Percentiles rank a stretch among this genome's conserved stretches.
Evolutionary conservation across 2,797 vertebrate species (phyloP).

Genomic region (Diglossa cyanea): DNA sequence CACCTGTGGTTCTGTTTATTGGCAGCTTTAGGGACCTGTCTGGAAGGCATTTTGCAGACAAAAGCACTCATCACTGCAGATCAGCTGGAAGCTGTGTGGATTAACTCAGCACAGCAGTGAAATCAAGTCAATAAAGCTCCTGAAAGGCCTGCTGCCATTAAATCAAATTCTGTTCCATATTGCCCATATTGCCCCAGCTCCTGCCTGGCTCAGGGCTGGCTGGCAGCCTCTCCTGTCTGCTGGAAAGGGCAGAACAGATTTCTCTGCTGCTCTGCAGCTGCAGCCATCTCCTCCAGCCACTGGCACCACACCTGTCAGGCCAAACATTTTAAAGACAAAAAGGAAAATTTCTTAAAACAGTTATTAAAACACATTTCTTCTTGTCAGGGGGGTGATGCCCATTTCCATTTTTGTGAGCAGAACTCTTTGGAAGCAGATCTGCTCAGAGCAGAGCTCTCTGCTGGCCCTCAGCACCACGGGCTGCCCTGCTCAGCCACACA

Average conservation of each 20-base stretch:
- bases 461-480: not conserved
- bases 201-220: not conserved
- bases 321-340: accelerated
- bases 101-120: not conserved
- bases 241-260: not conserved
- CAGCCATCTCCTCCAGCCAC: not conserved
- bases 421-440: not conserved
- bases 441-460: not conserved
- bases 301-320: not conserved
- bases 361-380: not conserved
- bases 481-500: not conserved
- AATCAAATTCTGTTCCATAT: not conserved
- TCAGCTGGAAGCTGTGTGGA: not conserved
- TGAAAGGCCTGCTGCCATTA: not conserved
- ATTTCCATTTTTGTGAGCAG: not conserved
- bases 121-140: not conserved
- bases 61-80: not conserved
- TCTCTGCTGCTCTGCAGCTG: not conserved
- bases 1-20: not conserved
- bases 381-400: no score
- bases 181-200: not conserved
- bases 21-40: not conserved
- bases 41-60: not conserved
- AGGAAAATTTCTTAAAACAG: not conserved
- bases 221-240: not conserved